Base-by-base conservation (phyloP, 2,113 vertebrate species). In the Platanista minor region DNA sequence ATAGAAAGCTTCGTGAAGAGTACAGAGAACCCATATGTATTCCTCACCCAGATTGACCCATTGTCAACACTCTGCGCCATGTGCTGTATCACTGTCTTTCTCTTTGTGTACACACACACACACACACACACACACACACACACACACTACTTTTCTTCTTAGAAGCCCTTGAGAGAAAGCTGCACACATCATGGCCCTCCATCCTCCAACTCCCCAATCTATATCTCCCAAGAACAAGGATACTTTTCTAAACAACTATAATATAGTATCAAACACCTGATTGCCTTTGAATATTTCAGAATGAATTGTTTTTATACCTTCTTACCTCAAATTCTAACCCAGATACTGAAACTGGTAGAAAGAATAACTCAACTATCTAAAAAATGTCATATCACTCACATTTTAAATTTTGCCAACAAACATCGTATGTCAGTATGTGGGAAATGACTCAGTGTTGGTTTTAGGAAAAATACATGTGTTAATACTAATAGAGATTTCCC, bases 371-470 rank as follows among this genome's bases (percentile, higher is more conserved):
- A 69, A 36, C 29, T 84, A 12, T 86, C 20, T 83, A 12, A 46
- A 29, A 33, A 54, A 49, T 67, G 11, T 52, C 10, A 11, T 33
- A 62, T 77, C 43, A 6, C 6, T 75, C 67, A 49, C 5, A 62
- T 86, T 94, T 96, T 12, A 49, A 78, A 83, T 94, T 92, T 86
- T 52, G 12, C 3, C 91, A 75, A 46, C 7, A 74, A 88, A 89
- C 2, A 36, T 39, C 17, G 15, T 41, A 71, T 8, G 21, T 6
- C 10, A 41, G 3, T 71, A 75, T 41, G n/a, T 64, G 8, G 6
- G 15, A 93, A 95, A 74, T 78, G 11, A 66, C 17, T 49, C 36
- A 72, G n/a, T 94, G 9, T 12, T 87, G 25, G 7, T 20, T 15
- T 95, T 87, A 83, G 61, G 33, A 21, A 80, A 25, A 67, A 46